These are phyloP conservation scores for Champsocephalus gunnari DNA, from an alignment of 2,797 vertebrate species.

Conservation along the genomic window DNA sequence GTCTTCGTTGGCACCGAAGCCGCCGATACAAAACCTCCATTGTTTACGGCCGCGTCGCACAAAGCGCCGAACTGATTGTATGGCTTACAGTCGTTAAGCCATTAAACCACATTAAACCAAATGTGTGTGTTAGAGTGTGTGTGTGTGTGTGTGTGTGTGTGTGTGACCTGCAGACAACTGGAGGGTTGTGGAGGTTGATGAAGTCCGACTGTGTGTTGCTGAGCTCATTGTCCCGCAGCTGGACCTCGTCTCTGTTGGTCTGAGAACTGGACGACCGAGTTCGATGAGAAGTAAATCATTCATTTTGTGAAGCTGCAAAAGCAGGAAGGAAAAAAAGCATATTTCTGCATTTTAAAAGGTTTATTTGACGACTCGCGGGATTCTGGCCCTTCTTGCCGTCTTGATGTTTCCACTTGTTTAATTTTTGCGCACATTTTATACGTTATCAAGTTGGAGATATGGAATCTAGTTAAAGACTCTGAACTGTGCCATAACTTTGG, in stretches of 20 bases:
- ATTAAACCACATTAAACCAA: slow-evolving; percentile 16
- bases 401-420: too few species aligned
- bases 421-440: too few species aligned
- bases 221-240: slow-evolving; percentile 16
- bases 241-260: too few species aligned
- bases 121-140: slow-evolving; percentile 15
- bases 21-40: slow-evolving; percentile 50
- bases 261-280: not conserved
- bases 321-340: too few species aligned
- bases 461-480: too few species aligned
- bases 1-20: slow-evolving; percentile 19
- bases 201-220: slow-evolving; percentile 48
- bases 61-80: slow-evolving; percentile 45
- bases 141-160: slow-evolving; percentile 6
- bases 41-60: slow-evolving; percentile 51
- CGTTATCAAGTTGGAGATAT: too few species aligned
- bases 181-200: slow-evolving; percentile 62
- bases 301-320: slow-evolving; percentile 17
- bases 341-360: too few species aligned
- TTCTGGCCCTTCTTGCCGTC: too few species aligned
- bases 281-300: slow-evolving; percentile 38
- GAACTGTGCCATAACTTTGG: too few species aligned
- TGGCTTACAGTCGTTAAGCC: slow-evolving; percentile 26
- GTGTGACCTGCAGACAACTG: slow-evolving; percentile 46
- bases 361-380: too few species aligned